phyloP scores from a whole-genome alignment of 1,140 invertebrate species.

The Drosophila littoralis region DNA sequence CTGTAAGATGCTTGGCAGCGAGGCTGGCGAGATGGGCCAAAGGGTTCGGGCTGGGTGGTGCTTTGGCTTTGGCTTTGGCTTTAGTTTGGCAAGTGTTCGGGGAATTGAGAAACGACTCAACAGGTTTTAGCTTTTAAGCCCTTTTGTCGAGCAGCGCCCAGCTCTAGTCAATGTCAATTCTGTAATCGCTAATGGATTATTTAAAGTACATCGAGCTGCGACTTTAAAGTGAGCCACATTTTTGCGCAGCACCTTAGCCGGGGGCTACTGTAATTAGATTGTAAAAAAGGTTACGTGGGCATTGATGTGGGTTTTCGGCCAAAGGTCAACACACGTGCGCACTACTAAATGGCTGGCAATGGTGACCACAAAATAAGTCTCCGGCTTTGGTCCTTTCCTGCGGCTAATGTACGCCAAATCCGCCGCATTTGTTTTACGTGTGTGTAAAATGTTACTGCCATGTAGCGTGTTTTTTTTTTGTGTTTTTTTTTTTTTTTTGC shows the following conservation, averaged over 20 bases:
- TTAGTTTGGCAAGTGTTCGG: slow-evolving; percentile 82
- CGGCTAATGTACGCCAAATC: slow-evolving; percentile 72
- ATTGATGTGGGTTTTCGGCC: slow-evolving; percentile 53
- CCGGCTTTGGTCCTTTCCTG: slow-evolving; percentile 42
- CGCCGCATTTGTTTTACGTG: slow-evolving; percentile 71
- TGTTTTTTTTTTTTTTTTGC: slow-evolving; percentile 34
- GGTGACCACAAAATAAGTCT: slow-evolving; percentile 56
- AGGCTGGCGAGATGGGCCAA: background rate
- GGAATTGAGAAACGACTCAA: slow-evolving; percentile 84
- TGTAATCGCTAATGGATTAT: slow-evolving; percentile 77
- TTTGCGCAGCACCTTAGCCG: slow-evolving; percentile 21
- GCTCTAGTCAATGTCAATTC: slow-evolving; percentile 37
- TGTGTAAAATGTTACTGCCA: slow-evolving; percentile 50
- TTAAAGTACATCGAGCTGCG: slow-evolving; percentile 58
- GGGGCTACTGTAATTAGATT: slow-evolving; percentile 69
- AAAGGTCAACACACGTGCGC: slow-evolving; percentile 27
- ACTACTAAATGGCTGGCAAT: slow-evolving; percentile 28
- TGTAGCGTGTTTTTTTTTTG: slow-evolving; percentile 37
- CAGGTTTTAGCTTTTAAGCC: slow-evolving; percentile 84
- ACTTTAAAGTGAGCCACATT: slow-evolving; percentile 54
- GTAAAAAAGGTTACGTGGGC: slow-evolving; percentile 42
- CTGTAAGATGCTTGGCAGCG: slow-evolving; percentile 9
- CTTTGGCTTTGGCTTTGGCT: slow-evolving; percentile 35
- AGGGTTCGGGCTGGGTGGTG: slow-evolving; percentile 32
- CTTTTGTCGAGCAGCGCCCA: slow-evolving; percentile 42